Percentiles rank a stretch among this genome's conserved stretches.
These are phyloP conservation scores for Drosophila stalkeri DNA, from an alignment of 2,888 invertebrate species.

Conservation along the genomic window DNA sequence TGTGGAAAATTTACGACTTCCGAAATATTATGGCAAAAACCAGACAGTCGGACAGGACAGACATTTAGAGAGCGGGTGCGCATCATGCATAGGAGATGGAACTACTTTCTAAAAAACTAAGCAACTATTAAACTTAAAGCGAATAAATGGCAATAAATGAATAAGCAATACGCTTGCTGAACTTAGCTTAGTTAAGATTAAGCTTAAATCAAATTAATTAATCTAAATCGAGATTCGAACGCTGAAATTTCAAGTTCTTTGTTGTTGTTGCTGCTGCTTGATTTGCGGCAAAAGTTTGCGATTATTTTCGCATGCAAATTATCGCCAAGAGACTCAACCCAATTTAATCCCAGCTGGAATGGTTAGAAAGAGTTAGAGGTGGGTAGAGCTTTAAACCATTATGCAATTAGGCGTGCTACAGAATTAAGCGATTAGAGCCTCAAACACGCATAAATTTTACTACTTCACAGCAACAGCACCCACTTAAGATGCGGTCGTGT, in stretches of 20 bases:
- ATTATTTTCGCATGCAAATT: conserved; percentile 75
- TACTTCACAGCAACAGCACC: conserved; percentile 70
- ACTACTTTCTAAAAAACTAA: conserved; percentile 78
- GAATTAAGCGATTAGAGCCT: conserved; percentile 76
- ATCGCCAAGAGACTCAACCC: conserved; percentile 31
- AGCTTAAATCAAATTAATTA: conserved; percentile 73
- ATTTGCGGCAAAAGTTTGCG: conserved; percentile 37
- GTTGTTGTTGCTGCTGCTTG: conserved; percentile 22
- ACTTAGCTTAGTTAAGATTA: conserved; percentile 34
- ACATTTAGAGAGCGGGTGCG: background rate
- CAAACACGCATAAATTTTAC: conserved; percentile 70
- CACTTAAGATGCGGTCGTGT: conserved; percentile 57
- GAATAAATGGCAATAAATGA: conserved; percentile 56
- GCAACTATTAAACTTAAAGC: conserved; percentile 49
- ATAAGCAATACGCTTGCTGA: conserved; percentile 36
- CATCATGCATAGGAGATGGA: conserved; percentile 24
- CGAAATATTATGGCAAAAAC: conserved; percentile 32
- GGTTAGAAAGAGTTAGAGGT: background rate
- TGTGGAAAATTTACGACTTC: conserved; percentile 73
- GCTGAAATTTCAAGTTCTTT: conserved; percentile 53
- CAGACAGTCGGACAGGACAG: background rate
- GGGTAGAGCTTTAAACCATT: conserved; percentile 59
- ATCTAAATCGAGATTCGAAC: conserved; percentile 72
- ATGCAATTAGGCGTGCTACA: conserved; percentile 72
- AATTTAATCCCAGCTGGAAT: background rate